Percentiles rank a stretch among this genome's conserved stretches.
These are phyloP conservation scores for Meiosimyza decipiens DNA, from an alignment of 2,888 invertebrate genomes.

Conservation along the genomic window DNA sequence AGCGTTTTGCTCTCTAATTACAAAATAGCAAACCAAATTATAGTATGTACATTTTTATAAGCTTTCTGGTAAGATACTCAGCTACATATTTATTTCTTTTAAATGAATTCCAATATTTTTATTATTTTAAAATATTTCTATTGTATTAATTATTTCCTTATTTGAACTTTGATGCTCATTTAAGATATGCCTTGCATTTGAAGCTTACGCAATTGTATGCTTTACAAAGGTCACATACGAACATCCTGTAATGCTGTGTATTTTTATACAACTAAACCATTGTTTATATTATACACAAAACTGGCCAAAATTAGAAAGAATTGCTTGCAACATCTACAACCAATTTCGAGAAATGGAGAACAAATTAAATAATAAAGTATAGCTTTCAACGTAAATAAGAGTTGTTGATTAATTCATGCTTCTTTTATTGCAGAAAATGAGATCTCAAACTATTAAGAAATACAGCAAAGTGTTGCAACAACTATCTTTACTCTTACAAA, in stretches of 20 bases:
- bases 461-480: conserved; percentile 37
- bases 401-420: neutral
- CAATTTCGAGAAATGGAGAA: conserved; percentile 35
- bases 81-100: too few relatives aligned
- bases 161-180: neutral
- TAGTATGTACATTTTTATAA: too few relatives aligned
- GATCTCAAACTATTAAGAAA: neutral
- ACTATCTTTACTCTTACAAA: conserved; percentile 40
- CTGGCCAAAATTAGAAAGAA: conserved; percentile 40
- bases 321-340: conserved; percentile 22
- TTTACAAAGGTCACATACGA: conserved; percentile 33
- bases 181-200: conserved; percentile 38
- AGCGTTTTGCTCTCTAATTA: too few relatives aligned
- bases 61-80: too few relatives aligned
- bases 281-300: conserved; percentile 34
- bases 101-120: too few relatives aligned
- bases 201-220: conserved; percentile 30
- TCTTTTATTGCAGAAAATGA: conserved; percentile 26
- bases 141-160: neutral
- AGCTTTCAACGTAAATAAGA: neutral
- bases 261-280: conserved; percentile 37
- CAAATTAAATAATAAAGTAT: conserved; percentile 37
- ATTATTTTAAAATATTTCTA: neutral
- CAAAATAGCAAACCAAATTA: too few relatives aligned
- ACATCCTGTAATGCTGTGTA: conserved; percentile 42